Evolutionary conservation across 2,888 invertebrate genomes (phyloP).

Genomic region (Amitus sp.): DNA sequence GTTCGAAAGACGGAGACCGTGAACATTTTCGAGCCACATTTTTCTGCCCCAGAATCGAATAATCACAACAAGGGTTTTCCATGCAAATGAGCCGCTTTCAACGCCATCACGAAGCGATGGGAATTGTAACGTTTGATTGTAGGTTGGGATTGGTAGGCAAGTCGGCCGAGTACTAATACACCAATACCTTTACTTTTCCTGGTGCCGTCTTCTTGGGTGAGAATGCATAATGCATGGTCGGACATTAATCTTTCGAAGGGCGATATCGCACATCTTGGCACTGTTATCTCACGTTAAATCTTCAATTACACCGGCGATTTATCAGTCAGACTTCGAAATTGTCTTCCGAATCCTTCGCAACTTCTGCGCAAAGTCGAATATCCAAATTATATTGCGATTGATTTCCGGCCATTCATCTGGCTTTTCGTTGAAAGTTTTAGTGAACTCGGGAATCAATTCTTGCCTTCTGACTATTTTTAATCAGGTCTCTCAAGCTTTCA

Average conservation of each 20-base stretch:
- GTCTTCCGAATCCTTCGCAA: slow-evolving; percentile 38
- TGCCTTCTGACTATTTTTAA: background rate
- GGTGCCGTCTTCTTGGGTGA: slow-evolving; percentile 23
- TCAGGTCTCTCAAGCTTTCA: background rate
- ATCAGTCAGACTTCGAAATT: slow-evolving; percentile 46
- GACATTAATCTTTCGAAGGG: slow-evolving; percentile 41
- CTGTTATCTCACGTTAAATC: slow-evolving; percentile 56
- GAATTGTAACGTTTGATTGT: slow-evolving; percentile 18
- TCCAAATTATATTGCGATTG: slow-evolving; percentile 23
- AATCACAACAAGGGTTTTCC: background rate
- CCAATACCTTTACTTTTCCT: slow-evolving; percentile 20
- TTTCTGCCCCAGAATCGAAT: background rate
- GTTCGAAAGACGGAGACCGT: too few species aligned
- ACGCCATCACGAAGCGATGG: slow-evolving; percentile 10
- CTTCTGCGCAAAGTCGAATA: slow-evolving; percentile 32
- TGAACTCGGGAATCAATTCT: background rate
- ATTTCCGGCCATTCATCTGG: slow-evolving; percentile 35
- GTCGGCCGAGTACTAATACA: slow-evolving; percentile 13
- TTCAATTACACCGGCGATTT: slow-evolving; percentile 57
- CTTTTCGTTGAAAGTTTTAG: slow-evolving; percentile 18
- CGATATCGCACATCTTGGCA: slow-evolving; percentile 47
- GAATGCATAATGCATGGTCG: slow-evolving; percentile 48
- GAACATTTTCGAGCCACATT: background rate
- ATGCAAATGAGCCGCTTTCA: slow-evolving; percentile 1
- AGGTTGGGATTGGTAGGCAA: slow-evolving; percentile 18